Conservation (phyloP, 2,113 vertebrate species). For the Cyrtonyx montezumae region DNA sequence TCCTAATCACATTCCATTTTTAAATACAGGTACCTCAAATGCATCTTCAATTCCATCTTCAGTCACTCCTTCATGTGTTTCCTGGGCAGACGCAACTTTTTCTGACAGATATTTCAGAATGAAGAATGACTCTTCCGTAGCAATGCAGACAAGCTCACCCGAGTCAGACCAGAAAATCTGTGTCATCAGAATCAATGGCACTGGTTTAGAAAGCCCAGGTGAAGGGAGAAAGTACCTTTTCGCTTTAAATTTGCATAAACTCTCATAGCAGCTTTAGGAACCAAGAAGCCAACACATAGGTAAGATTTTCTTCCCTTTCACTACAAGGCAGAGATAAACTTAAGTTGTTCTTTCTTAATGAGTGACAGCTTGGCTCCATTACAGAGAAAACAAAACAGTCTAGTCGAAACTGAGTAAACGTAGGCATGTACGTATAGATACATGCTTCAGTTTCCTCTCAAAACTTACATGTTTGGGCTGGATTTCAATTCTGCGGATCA, state of each 20-base stretch:
- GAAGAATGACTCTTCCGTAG: conserved; percentile 98
- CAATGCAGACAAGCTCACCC: conserved; percentile 97
- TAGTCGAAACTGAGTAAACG: not conserved
- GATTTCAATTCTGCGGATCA: conserved; percentile 97
- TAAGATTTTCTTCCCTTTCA: not conserved
- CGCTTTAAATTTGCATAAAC: not conserved
- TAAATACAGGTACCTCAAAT: conserved; percentile 85
- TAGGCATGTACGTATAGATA: not conserved
- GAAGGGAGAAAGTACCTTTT: not conserved
- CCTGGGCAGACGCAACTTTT: conserved; percentile 94
- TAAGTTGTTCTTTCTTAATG: not conserved
- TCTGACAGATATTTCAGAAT: conserved; percentile 95
- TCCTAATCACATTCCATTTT: not conserved
- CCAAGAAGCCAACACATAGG: not conserved
- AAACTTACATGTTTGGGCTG: conserved; percentile 94
- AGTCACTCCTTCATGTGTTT: conserved; percentile 95
- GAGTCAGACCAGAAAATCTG: conserved; percentile 99
- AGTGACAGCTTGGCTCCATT: not conserved
- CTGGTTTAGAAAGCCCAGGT: not conserved
- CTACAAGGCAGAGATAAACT: not conserved
- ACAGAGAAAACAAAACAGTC: not conserved
- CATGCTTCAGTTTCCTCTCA: not conserved
- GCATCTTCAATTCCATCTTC: conserved; percentile 99
- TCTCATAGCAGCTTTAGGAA: not conserved
- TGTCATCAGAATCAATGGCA: conserved; percentile 2